Base-by-base conservation (phyloP, 2,113 vertebrate species). In the Rutilus rutilus region DNA sequence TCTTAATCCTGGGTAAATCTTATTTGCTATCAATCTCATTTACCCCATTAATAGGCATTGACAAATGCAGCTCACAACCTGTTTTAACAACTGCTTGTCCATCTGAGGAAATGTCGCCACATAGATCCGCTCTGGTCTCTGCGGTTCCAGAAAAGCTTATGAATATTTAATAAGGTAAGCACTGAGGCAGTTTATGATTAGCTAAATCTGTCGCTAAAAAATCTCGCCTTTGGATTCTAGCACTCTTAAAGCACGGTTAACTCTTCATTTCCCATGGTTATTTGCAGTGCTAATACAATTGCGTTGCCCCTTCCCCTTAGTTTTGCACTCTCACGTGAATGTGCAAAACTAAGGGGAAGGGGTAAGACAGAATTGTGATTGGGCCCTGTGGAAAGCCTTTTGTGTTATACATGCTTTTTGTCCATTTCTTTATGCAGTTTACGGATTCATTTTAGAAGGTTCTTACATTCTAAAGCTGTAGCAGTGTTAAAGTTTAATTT, bases 391-490 rank as follows among this genome's bases (percentile, higher is more conserved):
- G 8, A 50, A 75, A 75, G 73, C 73, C 25, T 54, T 77, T 54
- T 52, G 25, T 77, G 25, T 78, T 33, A 6, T 33, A 50, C 50
- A 47, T 15, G 25, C 9, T 64, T 80, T 62, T 27, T 36, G 17
- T 52, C 11, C 73, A 47, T 30, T 81, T 65, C 42, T 62, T 62
- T 59, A 25, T 62, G 52, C n/a, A 64, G 45, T 4, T 19, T 50
- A 75, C 15, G 47, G 17, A 9, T 17, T 64, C 57, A 42, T 42
- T 79, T 42, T 59, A 45, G 50, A 23, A 79, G 33, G 25, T 52
- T 76, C n/a, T 50, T 75, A 27, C 21, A 5, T 45, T 81, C 42
- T 67, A 4, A 67, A 27, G 42, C 52, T 83, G 82, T 83, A 83
- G 82, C 82, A 83, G 47, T 83, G 45, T 82, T 39, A 33, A 1